Percentiles rank a stretch among this genome's conserved stretches.
phyloP scores from a whole-genome alignment of 2,888 invertebrate species.

The Coenonympha arcania region DNA sequence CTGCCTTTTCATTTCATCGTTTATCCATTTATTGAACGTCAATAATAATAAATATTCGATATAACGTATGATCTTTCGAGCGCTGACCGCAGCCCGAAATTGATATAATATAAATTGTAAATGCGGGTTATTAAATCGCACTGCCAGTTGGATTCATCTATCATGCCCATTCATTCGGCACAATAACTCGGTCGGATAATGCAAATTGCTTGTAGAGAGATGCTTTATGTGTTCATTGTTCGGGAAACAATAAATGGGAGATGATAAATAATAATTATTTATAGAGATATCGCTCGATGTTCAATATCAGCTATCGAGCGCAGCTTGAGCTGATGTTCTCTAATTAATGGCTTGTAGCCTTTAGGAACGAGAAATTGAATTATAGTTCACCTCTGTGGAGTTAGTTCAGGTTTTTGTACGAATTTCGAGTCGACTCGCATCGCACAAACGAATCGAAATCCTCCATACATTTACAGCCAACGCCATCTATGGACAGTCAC shows the following conservation, averaged over 20 bases:
- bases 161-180: slow-evolving; percentile 25
- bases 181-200: slow-evolving; percentile 48
- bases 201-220: slow-evolving; percentile 63
- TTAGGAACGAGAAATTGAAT: neutral
- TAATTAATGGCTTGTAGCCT: neutral
- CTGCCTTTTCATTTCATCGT: neutral
- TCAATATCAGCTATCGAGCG: slow-evolving; percentile 28
- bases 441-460: too few species aligned
- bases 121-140: slow-evolving; percentile 13
- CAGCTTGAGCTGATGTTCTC: neutral
- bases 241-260: slow-evolving; percentile 56
- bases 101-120: slow-evolving; percentile 9
- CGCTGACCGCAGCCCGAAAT: slow-evolving; percentile 8
- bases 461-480: too few species aligned
- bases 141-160: slow-evolving; percentile 32
- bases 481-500: too few species aligned
- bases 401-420: too few species aligned
- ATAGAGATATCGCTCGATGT: slow-evolving; percentile 31
- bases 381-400: too few species aligned
- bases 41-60: too few species aligned
- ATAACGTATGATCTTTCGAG: neutral
- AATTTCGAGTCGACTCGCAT: too few species aligned
- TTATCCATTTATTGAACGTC: neutral
- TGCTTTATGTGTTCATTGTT: slow-evolving; percentile 67
- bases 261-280: slow-evolving; percentile 35